phyloP scores from a whole-genome alignment of 1,140 invertebrate genomes.

The Ceratina australensis region DNA sequence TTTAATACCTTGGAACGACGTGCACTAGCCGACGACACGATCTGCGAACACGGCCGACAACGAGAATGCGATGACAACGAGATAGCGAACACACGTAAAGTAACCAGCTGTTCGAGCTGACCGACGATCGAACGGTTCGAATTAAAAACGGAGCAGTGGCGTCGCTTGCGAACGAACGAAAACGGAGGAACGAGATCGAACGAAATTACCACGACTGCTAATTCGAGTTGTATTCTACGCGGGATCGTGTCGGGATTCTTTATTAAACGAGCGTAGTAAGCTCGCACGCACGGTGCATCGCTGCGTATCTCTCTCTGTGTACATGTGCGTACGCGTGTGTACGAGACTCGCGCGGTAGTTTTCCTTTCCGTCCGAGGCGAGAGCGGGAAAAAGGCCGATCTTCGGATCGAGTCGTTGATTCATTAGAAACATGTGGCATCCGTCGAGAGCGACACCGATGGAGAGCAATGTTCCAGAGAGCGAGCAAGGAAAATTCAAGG shows the following conservation, averaged over 20 bases:
- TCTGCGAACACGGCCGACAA: conserved; percentile 3
- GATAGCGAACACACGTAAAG: conserved; percentile 23
- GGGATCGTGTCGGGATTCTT: neutral
- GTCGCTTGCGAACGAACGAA: conserved; percentile 39
- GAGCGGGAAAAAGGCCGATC: neutral
- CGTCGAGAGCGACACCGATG: conserved; percentile 39
- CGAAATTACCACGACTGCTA: neutral
- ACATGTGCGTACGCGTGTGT: neutral
- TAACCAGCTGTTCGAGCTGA: conserved; percentile 24
- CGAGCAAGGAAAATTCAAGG: conserved; percentile 18
- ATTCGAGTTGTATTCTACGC: neutral
- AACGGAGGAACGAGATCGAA: conserved; percentile 22
- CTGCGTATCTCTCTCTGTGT: neutral
- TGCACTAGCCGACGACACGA: neutral
- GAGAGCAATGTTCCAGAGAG: conserved; percentile 61
- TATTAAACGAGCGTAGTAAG: neutral
- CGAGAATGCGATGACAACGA: conserved; percentile 39
- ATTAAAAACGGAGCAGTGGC: conserved; percentile 28
- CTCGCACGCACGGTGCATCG: neutral
- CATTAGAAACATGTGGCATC: conserved; percentile 62
- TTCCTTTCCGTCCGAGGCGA: neutral
- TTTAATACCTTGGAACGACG: conserved; percentile 1
- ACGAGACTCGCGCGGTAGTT: neutral
- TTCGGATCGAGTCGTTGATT: neutral
- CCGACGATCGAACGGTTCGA: conserved; percentile 32